Conservation (phyloP, 2,888 invertebrate genomes). For the Sussaba pulchella region DNA sequence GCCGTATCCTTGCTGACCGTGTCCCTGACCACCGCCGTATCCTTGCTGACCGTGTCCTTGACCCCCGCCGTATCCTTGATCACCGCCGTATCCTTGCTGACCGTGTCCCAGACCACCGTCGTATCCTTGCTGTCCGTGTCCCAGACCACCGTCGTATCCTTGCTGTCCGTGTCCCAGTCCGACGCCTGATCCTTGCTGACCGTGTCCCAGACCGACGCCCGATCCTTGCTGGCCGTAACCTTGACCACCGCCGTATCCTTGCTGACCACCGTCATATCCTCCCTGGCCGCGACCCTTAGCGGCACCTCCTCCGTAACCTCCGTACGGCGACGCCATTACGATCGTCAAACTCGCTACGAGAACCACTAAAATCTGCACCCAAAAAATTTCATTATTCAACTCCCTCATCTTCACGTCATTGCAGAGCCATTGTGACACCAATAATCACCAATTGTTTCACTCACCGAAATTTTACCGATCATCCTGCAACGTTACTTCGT, state of each 20-base stretch:
- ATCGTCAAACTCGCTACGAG: slow-evolving; percentile 17
- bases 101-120: slow-evolving; percentile 9
- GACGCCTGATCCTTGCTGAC: background rate
- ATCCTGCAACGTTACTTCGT: background rate
- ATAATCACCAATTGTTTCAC: background rate
- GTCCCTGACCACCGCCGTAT: slow-evolving; percentile 32
- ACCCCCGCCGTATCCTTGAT: slow-evolving; percentile 75
- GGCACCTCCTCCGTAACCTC: slow-evolving; percentile 14
- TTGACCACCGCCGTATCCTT: background rate
- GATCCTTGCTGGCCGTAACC: too few relatives aligned
- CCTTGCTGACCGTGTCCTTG: slow-evolving; percentile 68
- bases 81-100: slow-evolving; percentile 47
- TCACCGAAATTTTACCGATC: slow-evolving; percentile 15
- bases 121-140: slow-evolving; percentile 24
- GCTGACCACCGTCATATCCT: background rate
- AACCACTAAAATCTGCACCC: slow-evolving; percentile 5
- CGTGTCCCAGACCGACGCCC: background rate
- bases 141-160: background rate
- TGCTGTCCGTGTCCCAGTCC: slow-evolving; percentile 20
- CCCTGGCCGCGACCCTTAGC: too few relatives aligned
- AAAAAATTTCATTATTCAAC: background rate
- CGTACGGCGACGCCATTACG: slow-evolving; percentile 31
- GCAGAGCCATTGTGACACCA: too few relatives aligned
- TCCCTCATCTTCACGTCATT: background rate
- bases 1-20: slow-evolving; percentile 15